Conservation (phyloP, 2,888 invertebrate species). For the Leucophora obtusa region DNA sequence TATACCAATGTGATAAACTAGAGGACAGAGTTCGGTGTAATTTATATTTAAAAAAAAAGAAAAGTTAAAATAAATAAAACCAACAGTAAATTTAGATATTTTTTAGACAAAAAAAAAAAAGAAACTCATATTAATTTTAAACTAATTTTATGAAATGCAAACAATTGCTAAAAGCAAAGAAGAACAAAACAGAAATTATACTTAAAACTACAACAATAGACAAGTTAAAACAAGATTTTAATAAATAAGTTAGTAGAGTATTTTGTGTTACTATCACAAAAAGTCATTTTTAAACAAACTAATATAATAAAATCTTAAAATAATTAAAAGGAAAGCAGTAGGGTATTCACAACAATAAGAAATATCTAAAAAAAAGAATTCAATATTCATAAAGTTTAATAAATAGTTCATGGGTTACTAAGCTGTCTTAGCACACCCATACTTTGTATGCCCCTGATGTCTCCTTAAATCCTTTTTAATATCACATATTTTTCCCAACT, state of each 20-base stretch:
- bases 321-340: background rate
- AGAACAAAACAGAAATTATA: background rate
- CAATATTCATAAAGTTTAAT: no score
- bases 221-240: constrained; percentile 29
- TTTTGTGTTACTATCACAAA: background rate
- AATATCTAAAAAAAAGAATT: background rate
- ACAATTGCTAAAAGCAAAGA: constrained; percentile 42
- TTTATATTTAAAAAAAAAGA: constrained; percentile 33
- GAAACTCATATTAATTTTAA: constrained; percentile 13
- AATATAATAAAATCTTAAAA: background rate
- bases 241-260: background rate
- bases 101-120: constrained; percentile 32
- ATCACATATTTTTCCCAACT: background rate
- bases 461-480: background rate
- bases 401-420: no score
- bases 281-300: constrained; percentile 33
- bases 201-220: constrained; percentile 15
- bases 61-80: constrained; percentile 24
- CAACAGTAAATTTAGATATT: constrained; percentile 27
- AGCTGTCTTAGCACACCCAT: background rate
- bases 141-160: constrained; percentile 25
- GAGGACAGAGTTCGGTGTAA: constrained; percentile 43
- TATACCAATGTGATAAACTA: constrained; percentile 78
- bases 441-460: background rate
- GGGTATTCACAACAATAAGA: no score